Evolutionary conservation across 2,797 vertebrate genomes (phyloP).

Genomic region (Rhinogobio ventralis): DNA sequence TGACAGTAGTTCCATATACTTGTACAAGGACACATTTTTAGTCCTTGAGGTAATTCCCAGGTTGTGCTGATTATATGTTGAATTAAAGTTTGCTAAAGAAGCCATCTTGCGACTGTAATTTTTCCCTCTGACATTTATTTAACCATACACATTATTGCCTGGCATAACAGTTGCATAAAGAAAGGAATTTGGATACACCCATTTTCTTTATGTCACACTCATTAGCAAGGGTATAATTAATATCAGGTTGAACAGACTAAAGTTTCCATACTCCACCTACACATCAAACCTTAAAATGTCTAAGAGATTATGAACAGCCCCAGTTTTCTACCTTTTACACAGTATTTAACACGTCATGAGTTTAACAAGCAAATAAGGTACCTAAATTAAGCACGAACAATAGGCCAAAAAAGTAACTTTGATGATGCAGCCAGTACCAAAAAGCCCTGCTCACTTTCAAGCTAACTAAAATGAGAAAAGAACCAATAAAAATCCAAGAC

Average conservation of each 20-base stretch:
- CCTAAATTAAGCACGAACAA: conserved; percentile 48
- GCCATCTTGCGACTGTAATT: not conserved
- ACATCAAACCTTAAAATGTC: not conserved
- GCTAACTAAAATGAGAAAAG: conserved; percentile 24
- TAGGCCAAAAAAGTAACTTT: conserved; percentile 64
- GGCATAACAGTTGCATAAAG: not conserved
- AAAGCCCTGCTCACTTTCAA: conserved; percentile 67
- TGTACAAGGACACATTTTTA: not conserved
- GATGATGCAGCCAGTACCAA: conserved; percentile 57
- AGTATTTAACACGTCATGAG: conserved; percentile 61
- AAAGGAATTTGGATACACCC: not conserved
- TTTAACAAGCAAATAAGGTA: conserved; percentile 72
- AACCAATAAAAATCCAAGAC: not conserved
- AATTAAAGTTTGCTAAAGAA: conserved; percentile 11
- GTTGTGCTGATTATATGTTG: conserved; percentile 13
- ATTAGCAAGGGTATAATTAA: conserved; percentile 16
- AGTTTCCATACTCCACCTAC: not conserved
- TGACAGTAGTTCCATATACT: not conserved
- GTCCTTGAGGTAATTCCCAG: not conserved
- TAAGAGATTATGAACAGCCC: conserved; percentile 44
- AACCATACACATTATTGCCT: not conserved
- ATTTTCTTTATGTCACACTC: not conserved
- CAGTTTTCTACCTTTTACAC: conserved; percentile 59
- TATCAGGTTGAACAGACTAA: conserved; percentile 5
- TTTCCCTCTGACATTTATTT: not conserved